Base-by-base conservation (phyloP, 1,140 invertebrate genomes). In the Andricus grossulariae region DNA sequence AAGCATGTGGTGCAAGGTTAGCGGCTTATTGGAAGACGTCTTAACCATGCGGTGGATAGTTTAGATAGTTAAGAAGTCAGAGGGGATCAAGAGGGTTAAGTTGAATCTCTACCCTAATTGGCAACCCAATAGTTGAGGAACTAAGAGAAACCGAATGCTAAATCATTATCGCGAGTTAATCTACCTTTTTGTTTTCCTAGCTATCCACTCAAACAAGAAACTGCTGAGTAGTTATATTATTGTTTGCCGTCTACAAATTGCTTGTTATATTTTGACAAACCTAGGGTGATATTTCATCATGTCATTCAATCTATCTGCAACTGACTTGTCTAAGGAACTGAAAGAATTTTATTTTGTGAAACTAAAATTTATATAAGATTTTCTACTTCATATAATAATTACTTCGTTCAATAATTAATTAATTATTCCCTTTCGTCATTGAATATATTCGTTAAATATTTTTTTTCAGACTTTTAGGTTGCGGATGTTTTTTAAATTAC, bases 1-100 rank as follows among this genome's bases (percentile, higher is more conserved):
- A 5, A 45, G 39, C 39, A 45, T 66, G 57, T 66, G 57, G 57
- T 66, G 16, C 16, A 66, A 16, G 21, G 57, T 39, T 54, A n/a
- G 18, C 52, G 50, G 72, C 60, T 73, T 77, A 77, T 74, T 72
- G 60, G 71, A 73, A 73, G 57, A 74, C 76, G 76, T 77, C 76
- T 86, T 86, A 84, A 85, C 78, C 76, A 77, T 72, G 77, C 77
- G 70, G 73, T 83, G 81, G 75, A 87, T 87, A 85, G 85, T 87
- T 87, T 82, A 82, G 82, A 85, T 84, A 86, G 85, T 86, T 85
- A 81, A 83, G 81, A 82, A 80, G 72, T 81, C 78, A 71, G 50
- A 50, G 54, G 39, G 54, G 73, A 71, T 54, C 74, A 71, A 57
- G 57, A 54, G 74, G 60, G 18, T 50, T 76, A 45, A 60, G 49